Conservation (phyloP, 1,140 invertebrate genomes). For the Ceratina japonica region DNA sequence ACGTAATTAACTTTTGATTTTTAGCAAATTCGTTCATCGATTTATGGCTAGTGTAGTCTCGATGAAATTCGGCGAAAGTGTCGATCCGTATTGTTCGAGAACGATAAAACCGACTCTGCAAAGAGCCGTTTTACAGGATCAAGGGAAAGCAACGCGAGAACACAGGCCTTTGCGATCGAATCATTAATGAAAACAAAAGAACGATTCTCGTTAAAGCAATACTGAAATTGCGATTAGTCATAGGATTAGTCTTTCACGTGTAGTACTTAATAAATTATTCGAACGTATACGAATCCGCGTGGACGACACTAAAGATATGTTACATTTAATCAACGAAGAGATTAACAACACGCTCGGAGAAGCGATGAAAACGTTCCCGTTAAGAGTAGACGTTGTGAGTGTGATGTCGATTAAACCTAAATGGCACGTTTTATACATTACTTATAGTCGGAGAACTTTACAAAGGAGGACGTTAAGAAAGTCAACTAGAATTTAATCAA, state of each 20-base stretch:
- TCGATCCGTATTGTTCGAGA: conserved; percentile 21
- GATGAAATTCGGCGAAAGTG: conserved; percentile 4
- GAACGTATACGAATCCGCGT: conserved; percentile 10
- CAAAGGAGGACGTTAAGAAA: conserved; percentile 22
- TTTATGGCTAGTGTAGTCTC: neutral
- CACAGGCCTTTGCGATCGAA: neutral
- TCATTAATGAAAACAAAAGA: neutral
- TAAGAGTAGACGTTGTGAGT: conserved; percentile 19
- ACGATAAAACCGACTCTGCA: neutral
- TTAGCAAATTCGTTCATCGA: neutral
- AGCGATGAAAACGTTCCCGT: conserved; percentile 14
- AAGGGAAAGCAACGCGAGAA: neutral
- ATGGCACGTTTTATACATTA: conserved; percentile 71
- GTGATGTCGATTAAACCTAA: conserved; percentile 63
- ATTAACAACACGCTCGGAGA: conserved; percentile 23
- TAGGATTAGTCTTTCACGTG: no score
- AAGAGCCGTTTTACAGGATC: conserved; percentile 15
- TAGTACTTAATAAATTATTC: conserved; percentile 10
- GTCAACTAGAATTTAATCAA: conserved; percentile 48
- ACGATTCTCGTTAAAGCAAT: conserved; percentile 10
- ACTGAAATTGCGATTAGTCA: neutral
- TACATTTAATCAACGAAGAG: conserved; percentile 21
- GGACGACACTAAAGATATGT: conserved; percentile 24
- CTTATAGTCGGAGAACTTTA: conserved; percentile 52
- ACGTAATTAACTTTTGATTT: conserved; percentile 1